Evolutionary conservation across 1,140 invertebrate species (phyloP).

Genomic region (Tenebrio molitor): DNA sequence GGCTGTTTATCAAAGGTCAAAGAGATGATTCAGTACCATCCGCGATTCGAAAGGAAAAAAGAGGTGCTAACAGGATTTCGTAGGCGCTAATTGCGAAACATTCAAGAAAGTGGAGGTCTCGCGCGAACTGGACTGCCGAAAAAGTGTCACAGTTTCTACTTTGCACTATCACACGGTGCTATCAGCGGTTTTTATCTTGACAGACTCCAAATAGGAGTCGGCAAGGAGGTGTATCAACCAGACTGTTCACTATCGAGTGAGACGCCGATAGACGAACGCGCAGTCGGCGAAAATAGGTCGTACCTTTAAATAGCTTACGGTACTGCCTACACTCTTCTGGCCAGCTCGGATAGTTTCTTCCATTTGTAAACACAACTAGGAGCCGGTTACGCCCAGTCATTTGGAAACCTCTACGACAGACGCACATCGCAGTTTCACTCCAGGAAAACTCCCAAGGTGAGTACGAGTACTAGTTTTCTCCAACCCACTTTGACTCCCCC

Average conservation of each 20-base stretch:
- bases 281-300: conserved; percentile 29
- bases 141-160: background rate
- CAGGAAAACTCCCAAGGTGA: conserved; percentile 5
- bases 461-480: background rate
- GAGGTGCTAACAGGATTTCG: background rate
- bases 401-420: conserved; percentile 2
- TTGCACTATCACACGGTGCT: too few species aligned
- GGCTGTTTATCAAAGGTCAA: background rate
- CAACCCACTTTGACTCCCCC: background rate
- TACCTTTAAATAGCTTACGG: conserved; percentile 41
- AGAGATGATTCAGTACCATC: background rate
- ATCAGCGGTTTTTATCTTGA: conserved; percentile 19
- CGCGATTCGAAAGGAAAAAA: background rate
- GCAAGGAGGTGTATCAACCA: too few species aligned
- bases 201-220: background rate
- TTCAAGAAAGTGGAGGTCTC: background rate
- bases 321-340: conserved; percentile 35
- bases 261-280: conserved; percentile 38
- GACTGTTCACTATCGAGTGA: too few species aligned
- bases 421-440: background rate
- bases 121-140: too few species aligned
- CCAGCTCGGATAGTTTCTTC: conserved; percentile 20
- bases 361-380: conserved; percentile 22
- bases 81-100: background rate
- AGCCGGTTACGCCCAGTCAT: conserved; percentile 39